phyloP scores from a whole-genome alignment of 1,140 invertebrate genomes.

The Leptinotarsa texana region DNA sequence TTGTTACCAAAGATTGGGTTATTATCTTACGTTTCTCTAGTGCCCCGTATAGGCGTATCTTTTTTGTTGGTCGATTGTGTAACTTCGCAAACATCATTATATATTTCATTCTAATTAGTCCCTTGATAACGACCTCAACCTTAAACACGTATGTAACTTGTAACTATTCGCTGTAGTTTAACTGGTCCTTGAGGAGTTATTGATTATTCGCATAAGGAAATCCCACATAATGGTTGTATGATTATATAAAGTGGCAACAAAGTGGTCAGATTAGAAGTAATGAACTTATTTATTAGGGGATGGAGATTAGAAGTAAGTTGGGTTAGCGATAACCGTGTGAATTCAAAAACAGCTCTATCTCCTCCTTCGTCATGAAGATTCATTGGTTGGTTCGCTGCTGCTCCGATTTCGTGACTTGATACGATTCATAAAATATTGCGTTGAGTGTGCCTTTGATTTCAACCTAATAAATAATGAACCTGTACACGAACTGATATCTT shows the following conservation, averaged over 20 bases:
- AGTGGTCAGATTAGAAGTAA: slow-evolving; percentile 3
- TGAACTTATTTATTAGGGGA: slow-evolving; percentile 9
- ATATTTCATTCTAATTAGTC: slow-evolving; percentile 39
- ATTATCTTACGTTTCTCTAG: neutral
- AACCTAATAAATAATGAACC: no score
- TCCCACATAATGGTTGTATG: slow-evolving; percentile 34
- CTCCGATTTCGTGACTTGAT: no score
- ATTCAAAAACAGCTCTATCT: no score
- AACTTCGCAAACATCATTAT: slow-evolving; percentile 27
- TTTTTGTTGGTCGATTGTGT: slow-evolving; percentile 5
- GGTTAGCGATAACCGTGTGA: no score
- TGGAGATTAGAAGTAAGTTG: neutral
- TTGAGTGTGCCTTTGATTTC: no score
- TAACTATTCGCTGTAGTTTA: slow-evolving; percentile 36
- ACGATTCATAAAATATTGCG: no score
- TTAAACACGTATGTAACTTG: slow-evolving; percentile 37
- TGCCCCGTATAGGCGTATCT: slow-evolving; percentile 20
- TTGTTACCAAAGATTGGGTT: neutral
- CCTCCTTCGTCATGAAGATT: no score
- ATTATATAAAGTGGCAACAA: slow-evolving; percentile 18
- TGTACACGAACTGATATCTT: no score
- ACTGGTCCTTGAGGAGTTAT: slow-evolving; percentile 40
- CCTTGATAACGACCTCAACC: slow-evolving; percentile 32
- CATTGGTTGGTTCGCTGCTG: no score
- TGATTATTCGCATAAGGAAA: slow-evolving; percentile 37